Evolutionary conservation across 2,113 vertebrate genomes (phyloP).

Genomic region (Scortum barcoo): DNA sequence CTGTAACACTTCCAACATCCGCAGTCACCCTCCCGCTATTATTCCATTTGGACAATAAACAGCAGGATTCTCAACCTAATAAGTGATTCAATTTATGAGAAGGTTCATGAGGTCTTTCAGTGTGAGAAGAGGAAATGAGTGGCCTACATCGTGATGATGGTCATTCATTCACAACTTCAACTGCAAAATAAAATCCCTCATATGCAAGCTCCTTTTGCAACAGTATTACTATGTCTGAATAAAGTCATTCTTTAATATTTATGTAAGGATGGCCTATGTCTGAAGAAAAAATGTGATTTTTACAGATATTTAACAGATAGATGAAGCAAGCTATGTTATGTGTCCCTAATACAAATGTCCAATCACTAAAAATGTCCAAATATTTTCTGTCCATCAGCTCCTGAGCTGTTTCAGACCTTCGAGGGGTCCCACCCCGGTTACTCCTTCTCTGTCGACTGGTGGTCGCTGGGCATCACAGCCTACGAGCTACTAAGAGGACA

Average conservation of each 20-base stretch:
- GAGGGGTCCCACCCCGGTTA: constrained; percentile 88
- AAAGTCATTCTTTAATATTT: neutral
- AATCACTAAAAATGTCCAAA: too few relatives aligned
- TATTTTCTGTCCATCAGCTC: constrained; percentile 83
- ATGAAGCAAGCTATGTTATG: neutral
- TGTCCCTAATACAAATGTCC: too few relatives aligned
- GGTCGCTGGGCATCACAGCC: constrained; percentile 91
- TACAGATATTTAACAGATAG: neutral
- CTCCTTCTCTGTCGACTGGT: constrained; percentile 91
- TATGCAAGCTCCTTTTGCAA: neutral
- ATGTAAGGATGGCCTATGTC: neutral
- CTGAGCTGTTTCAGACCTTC: constrained; percentile 92
- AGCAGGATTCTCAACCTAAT: neutral
- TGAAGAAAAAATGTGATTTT: neutral
- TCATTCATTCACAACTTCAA: neutral
- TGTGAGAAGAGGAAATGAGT: constrained; percentile 1
- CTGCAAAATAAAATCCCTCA: neutral
- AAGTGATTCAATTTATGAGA: neutral
- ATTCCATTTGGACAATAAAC: neutral
- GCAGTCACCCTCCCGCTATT: neutral
- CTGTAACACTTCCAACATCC: neutral
- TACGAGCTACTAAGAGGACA: constrained; percentile 95
- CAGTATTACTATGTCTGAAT: neutral
- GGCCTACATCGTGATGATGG: neutral
- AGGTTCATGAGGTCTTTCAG: neutral